Evolutionary conservation across 1,140 invertebrate species (phyloP).

Genomic region (Ostrea edulis): DNA sequence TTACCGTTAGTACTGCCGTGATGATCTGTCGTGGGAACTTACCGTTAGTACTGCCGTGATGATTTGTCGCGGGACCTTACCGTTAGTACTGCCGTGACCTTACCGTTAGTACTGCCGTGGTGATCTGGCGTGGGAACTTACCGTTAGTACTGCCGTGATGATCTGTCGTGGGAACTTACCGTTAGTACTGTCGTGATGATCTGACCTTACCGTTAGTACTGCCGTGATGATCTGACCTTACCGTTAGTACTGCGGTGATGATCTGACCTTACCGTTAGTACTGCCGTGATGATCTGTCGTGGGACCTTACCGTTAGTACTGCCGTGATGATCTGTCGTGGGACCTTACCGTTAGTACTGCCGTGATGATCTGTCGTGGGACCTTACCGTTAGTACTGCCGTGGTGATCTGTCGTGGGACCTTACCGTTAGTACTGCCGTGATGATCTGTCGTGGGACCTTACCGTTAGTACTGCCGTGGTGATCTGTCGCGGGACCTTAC

Average conservation of each 20-base stretch:
- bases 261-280: conserved; percentile 80
- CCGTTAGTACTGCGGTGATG: conserved; percentile 81
- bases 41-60: conserved; percentile 80
- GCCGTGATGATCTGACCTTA: conserved; percentile 85
- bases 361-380: conserved; percentile 86
- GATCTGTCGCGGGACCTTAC: conserved; percentile 87
- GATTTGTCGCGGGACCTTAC: conserved; percentile 87
- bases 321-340: conserved; percentile 85
- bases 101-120: conserved; percentile 77
- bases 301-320: conserved; percentile 81
- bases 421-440: conserved; percentile 77
- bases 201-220: conserved; percentile 76
- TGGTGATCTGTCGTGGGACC: conserved; percentile 88
- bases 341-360: conserved; percentile 80
- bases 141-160: conserved; percentile 81
- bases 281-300: conserved; percentile 84
- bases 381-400: conserved; percentile 78
- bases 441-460: conserved; percentile 87
- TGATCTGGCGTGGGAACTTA: conserved; percentile 86
- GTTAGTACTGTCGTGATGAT: conserved; percentile 82
- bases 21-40: conserved; percentile 86
- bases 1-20: conserved; percentile 77
- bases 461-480: conserved; percentile 80
- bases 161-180: conserved; percentile 84
- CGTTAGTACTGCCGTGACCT: no score